phyloP scores from a whole-genome alignment of 2,797 vertebrate genomes.

The Tokudaia tokunoshimensis region DNA sequence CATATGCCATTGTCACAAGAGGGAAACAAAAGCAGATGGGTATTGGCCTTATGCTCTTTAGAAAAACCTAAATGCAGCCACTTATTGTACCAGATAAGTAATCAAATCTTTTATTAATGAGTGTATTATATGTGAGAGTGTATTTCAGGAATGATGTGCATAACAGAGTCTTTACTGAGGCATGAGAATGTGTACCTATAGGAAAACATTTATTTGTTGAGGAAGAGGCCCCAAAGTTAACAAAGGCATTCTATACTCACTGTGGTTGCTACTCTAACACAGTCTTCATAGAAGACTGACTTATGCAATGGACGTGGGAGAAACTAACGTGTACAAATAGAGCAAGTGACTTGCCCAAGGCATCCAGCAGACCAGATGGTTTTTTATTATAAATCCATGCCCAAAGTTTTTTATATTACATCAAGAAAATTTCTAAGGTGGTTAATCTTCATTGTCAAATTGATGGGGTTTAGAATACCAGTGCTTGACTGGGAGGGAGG shows the following conservation, averaged over 20 bases:
- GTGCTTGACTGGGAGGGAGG: neutral
- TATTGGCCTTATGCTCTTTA: neutral
- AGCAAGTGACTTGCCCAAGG: neutral
- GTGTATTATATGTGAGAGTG: neutral
- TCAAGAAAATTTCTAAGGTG: neutral
- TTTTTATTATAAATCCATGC: neutral
- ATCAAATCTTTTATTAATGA: constrained; percentile 48
- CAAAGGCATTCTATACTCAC: neutral
- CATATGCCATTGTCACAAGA: constrained; percentile 56
- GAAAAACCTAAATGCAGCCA: constrained; percentile 51
- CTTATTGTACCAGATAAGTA: constrained; percentile 37
- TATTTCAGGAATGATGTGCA: neutral
- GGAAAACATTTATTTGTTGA: neutral
- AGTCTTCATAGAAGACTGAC: neutral
- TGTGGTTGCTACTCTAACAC: neutral
- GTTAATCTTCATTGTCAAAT: neutral
- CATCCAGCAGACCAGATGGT: neutral
- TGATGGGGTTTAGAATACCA: neutral
- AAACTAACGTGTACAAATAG: neutral
- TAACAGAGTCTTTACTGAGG: neutral
- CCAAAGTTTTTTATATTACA: neutral
- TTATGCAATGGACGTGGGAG: neutral
- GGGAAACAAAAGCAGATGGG: constrained; percentile 41
- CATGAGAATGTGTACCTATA: neutral
- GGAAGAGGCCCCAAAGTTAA: neutral